Evolutionary conservation across 2,888 invertebrate species (phyloP), one percentile per base, ranked within the genome.

Genomic region (Dusona sp.): DNA sequence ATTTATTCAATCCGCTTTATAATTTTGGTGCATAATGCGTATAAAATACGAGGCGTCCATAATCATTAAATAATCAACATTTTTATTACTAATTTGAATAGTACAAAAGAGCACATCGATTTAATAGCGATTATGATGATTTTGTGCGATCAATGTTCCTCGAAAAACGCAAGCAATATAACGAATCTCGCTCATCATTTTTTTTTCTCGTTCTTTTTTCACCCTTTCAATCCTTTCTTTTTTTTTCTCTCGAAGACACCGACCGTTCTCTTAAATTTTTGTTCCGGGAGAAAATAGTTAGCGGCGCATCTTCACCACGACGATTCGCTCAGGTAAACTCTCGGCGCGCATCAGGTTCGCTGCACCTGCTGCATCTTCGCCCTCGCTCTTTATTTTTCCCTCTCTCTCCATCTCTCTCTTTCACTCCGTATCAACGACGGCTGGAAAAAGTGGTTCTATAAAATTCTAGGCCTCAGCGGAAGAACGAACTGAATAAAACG

Each of bases 211-310:
- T 25, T 73, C 19, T 68, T 70, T 42, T 74, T 64, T 64, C 48
- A 1, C 25, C 65, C 61, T 73, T 67, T 67, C 33, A 61, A 9
- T 64, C 57, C 54, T 78, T 61, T 83, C 42, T 57, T 2, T 67
- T 79, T 79, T 48, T 74, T 64, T 77, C 72, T 65, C 79, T 75
- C 77, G 42, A 38, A 64, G 80, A 86, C 36, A 38, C 78, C 64
- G 70, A 42, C 68, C 78, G 81, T 85, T 83, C 80, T 87, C 80
- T 82, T 48, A 73, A 81, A 61, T 78, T 64, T 78, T 88, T 88
- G 88, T 89, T 89, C 88, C 88, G 89, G 88, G 88, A 89, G 88
- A 88, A 88, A 87, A 87, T 87, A 88, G 82, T 83, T 83, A 88
- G 86, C 85, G 84, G 84, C 84, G 85, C 87, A 77, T 67, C 80